phyloP scores from a whole-genome alignment of 2,113 vertebrate species.

The Mastomys natalensis region DNA sequence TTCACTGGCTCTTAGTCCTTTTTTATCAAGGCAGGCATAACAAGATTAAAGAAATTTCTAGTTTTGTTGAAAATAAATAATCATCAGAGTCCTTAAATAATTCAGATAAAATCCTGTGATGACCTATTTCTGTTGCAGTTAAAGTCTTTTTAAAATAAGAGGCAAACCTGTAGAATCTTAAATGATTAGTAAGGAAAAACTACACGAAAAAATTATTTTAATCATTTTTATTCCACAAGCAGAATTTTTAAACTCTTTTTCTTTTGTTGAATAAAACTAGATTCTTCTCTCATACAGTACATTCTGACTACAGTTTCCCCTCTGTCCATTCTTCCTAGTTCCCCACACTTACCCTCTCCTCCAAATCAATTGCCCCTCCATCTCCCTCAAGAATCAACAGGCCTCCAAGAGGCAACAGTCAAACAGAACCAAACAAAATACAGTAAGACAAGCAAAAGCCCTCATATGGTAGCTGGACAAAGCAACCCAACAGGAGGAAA shows the following conservation, averaged over 20 bases:
- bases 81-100: slow-evolving; percentile 53
- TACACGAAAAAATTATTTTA: background rate
- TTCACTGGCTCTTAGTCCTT: background rate
- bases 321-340: background rate
- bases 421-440: background rate
- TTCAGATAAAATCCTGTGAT: slow-evolving; percentile 37
- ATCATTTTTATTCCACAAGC: background rate
- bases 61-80: slow-evolving; percentile 54
- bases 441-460: background rate
- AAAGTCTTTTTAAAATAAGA: background rate
- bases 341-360: too few relatives aligned
- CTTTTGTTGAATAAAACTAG: background rate
- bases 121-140: background rate
- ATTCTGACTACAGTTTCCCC: background rate
- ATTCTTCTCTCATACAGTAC: background rate
- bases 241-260: background rate
- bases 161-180: background rate
- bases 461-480: background rate
- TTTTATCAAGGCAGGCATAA: slow-evolving; percentile 23
- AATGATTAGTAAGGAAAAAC: background rate
- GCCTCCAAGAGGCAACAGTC: background rate
- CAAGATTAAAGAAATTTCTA: slow-evolving; percentile 44
- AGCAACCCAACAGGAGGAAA: background rate
- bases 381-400: background rate
- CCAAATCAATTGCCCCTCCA: background rate